Evolutionary conservation across 2,888 invertebrate genomes (phyloP), one percentile per base, ranked within the genome.

Genomic region (Drosophila bunnanda): DNA sequence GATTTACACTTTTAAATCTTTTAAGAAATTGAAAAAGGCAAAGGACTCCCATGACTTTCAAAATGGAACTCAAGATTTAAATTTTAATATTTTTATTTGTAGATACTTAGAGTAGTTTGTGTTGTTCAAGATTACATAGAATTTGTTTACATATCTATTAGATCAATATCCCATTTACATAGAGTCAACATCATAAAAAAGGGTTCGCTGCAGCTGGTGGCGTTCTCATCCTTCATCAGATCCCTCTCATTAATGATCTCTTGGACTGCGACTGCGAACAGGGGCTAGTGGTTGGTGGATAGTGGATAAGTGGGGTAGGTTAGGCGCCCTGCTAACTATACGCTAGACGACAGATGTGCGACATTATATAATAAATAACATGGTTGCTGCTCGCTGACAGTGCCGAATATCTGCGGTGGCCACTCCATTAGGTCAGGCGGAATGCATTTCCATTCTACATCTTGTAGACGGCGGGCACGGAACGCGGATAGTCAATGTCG

Each of bases 401-500:
- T 30, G 76, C 62, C 52, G 58, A 58, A 50, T 71, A 61, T 72
- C 53, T 59, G 83, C 52, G 71, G 57, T 80, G 77, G 65, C 69
- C 61, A 62, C 44, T 61, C 46, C 61, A 15, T 15, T 60, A 2
- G 17, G 20, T n/a, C 55, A 52, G 48, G 36, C 46, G 44, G 36
- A 48, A 38, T 62, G 57, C 56, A 44, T 38, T 22, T 44, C 13
- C 41, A 39, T 55, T 41, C 43, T 85, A 80, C 79, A 89, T 9
- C 59, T 93, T 78, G 83, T 92, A 92, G 54, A 94, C 93, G 57
- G 94, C 93, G 64, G 97, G 97, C 85, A 96, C 84, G 34, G 96
- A 95, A 56, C 95, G 91, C 71, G 93, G 88, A 92, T 97, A 97
- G 53, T 93, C 93, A 73, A 95, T 94, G 91, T 96, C 95, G 93